Evolutionary conservation across 2,113 vertebrate species (phyloP), one percentile per base, ranked within the genome.

Genomic region (Colaptes auratus): DNA sequence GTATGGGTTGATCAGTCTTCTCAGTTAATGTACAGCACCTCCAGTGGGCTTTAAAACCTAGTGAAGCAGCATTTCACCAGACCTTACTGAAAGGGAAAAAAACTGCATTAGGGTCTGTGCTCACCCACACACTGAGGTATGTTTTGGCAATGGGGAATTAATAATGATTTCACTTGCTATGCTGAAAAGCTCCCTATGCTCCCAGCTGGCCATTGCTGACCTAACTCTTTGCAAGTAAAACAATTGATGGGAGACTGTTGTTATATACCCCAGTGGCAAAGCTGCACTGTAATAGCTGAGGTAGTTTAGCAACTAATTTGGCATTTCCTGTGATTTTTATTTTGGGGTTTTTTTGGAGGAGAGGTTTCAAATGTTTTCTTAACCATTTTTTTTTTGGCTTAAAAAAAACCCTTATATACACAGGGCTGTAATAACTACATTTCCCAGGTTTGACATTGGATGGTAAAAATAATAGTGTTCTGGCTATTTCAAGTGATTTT

Each of bases 1-100:
- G 65, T 86, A 81, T 86, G 76, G 70, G 88, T 95, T 97, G 94
- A 95, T 97, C 95, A 86, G 91, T 92, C 94, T 95, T 95, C 94
- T 88, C 79, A 75, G 90, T 72, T 95, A 93, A 95, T 95, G 88
- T 75, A 58, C 55, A 90, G 70, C 73, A 81, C 30, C 30, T 95
- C 95, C 91, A 82, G 73, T 84, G 93, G 93, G 92, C 65, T 95
- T 95, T 90, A 85, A 95, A 92, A 92, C 69, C 75, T 65, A 67
- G 65, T 58, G 82, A 91, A 92, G 93, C 88, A 90, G 82, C 61
- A 88, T 92, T 95, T 81, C 55, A 70, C 63, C 85, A 91, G 69
- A 78, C 50, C 82, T 88, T 83, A 30, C 76, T 78, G 65, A 25
- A 52, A 81, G 83, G 72, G 31, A 69, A 72, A 82, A 69, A 65